Conservation (phyloP, 2,113 vertebrate genomes). For the Diadophis punctatus region DNA sequence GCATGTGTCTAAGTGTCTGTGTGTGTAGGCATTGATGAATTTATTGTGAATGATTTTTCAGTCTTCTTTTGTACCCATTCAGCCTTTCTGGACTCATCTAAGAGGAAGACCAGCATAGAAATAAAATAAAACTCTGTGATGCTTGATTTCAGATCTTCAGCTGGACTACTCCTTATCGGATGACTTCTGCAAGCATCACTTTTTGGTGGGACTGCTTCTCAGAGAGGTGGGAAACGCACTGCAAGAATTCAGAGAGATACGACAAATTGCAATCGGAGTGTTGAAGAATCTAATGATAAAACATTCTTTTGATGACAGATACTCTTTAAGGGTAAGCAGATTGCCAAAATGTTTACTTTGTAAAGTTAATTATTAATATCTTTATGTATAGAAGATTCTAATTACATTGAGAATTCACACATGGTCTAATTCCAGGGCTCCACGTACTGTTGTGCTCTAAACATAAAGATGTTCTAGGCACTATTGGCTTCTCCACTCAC, state of each 20-base stretch:
- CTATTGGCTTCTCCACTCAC: background rate
- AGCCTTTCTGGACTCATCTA: background rate
- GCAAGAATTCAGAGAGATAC: constrained; percentile 90
- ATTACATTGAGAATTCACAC: background rate
- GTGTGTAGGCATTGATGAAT: background rate
- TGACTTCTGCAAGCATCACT: constrained; percentile 98
- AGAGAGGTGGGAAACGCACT: constrained; percentile 88
- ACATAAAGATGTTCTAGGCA: background rate
- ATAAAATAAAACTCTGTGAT: background rate
- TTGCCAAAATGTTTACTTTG: background rate
- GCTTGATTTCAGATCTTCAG: constrained; percentile 83
- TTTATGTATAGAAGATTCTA: background rate
- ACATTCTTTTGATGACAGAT: constrained; percentile 94
- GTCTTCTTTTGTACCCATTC: background rate
- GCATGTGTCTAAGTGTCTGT: background rate
- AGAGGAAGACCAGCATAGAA: background rate
- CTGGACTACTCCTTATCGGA: constrained; percentile 93
- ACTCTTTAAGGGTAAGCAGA: constrained; percentile 80
- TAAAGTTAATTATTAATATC: background rate
- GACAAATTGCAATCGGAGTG: constrained; percentile 88
- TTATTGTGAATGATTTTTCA: background rate
- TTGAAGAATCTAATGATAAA: constrained; percentile 97
- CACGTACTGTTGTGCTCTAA: background rate
- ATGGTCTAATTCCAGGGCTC: background rate
- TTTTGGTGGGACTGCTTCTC: constrained; percentile 90